A percentile compares a stretch with the other conserved stretches of the same genome.
phyloP scores from a whole-genome alignment of 2,888 invertebrate species.

The Pyrrhosoma nymphula region DNA sequence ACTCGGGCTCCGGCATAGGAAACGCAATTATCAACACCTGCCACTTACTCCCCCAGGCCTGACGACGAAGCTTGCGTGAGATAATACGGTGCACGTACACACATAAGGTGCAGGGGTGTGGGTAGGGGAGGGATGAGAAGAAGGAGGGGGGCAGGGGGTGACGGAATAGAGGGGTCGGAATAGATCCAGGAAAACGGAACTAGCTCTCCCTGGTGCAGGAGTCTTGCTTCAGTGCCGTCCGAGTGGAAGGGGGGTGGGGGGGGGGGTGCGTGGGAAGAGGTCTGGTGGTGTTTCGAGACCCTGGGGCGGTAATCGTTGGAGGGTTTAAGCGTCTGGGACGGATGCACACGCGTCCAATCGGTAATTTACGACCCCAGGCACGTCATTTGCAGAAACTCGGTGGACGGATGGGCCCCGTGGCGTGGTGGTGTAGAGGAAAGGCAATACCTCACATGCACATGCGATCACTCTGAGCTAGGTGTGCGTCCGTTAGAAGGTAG shows the following conservation, averaged over 20 bases:
- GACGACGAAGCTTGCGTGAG: not conserved
- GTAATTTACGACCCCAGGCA: not conserved
- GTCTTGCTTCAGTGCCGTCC: not conserved
- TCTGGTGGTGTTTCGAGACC: not conserved
- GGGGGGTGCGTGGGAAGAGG: not conserved
- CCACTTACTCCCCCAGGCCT: not conserved
- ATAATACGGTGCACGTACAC: not conserved
- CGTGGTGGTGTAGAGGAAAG: not conserved
- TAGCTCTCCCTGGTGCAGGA: not conserved
- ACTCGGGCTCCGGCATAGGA: not conserved
- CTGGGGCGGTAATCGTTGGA: not conserved
- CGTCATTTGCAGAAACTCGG: not conserved
- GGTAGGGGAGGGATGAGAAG: no score
- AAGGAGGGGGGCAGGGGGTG: not conserved
- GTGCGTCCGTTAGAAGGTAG: no score
- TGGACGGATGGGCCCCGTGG: not conserved
- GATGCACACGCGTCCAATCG: not conserved
- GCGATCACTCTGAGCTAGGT: not conserved
- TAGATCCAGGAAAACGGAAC: not conserved
- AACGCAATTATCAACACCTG: constrained; percentile 8
- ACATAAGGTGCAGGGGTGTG: not conserved
- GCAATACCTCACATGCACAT: not conserved
- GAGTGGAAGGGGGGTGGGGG: not conserved
- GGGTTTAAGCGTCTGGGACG: not conserved
- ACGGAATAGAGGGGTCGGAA: not conserved